phyloP scores from a whole-genome alignment of 2,113 vertebrate genomes.

The Gymnogyps californianus region DNA sequence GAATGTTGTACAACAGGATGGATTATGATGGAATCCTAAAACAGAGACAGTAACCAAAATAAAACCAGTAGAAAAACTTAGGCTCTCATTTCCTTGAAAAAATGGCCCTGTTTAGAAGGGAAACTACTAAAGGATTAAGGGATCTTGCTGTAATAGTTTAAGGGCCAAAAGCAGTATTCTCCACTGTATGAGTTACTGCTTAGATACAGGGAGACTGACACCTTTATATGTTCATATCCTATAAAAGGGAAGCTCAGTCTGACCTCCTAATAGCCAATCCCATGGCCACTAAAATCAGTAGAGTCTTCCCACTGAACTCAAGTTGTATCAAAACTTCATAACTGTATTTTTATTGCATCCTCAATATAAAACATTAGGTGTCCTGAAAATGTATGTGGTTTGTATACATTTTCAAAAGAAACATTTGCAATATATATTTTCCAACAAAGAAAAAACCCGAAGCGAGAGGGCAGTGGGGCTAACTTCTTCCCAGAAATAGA shows the following conservation, averaged over 20 bases:
- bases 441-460: neutral
- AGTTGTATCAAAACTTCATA: neutral
- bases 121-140: neutral
- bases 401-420: neutral
- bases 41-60: neutral
- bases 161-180: neutral
- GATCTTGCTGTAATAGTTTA: neutral
- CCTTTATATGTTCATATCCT: neutral
- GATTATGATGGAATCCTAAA: neutral
- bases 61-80: neutral
- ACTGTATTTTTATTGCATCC: neutral
- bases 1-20: neutral
- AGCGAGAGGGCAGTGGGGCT: neutral
- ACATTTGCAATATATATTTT: neutral
- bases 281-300: neutral
- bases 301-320: neutral
- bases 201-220: neutral
- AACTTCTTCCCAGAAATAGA: neutral
- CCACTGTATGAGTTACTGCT: neutral
- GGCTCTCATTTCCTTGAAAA: neutral
- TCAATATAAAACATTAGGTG: neutral
- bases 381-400: neutral
- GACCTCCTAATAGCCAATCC: neutral
- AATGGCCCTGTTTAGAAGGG: neutral
- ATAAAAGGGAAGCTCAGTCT: neutral